Evolutionary conservation across 2,888 invertebrate genomes (phyloP).

Genomic region (Rotaria sp.): DNA sequence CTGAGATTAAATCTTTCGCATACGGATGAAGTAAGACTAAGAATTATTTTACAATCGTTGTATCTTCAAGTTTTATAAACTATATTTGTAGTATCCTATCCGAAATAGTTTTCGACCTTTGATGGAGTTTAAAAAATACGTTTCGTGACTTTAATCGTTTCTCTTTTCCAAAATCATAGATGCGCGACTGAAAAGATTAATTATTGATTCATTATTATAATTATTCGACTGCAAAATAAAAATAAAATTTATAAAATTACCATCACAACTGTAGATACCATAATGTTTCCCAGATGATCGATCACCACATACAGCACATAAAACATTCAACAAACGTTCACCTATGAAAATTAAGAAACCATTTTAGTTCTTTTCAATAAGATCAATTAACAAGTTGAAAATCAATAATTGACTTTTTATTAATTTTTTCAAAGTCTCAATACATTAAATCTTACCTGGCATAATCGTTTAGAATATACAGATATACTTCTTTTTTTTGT

Average conservation of each 20-base stretch:
- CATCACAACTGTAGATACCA: conserved; percentile 52
- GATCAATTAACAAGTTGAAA: not conserved
- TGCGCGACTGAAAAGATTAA: too few species aligned
- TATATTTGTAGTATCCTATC: too few species aligned
- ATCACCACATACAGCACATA: conserved; percentile 51
- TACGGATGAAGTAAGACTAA: too few species aligned
- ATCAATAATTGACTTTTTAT: not conserved
- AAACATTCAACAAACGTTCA: conserved; percentile 49
- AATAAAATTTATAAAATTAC: conserved; percentile 42
- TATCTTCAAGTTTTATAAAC: too few species aligned
- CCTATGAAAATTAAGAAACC: conserved; percentile 43
- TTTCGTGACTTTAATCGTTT: too few species aligned
- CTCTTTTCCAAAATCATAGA: too few species aligned
- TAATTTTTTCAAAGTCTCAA: not conserved
- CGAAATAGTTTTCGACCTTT: too few species aligned
- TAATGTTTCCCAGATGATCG: conserved; percentile 52
- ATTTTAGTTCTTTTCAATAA: not conserved
- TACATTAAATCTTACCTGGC: not conserved
- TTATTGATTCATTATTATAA: too few species aligned
- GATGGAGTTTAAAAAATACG: too few species aligned
- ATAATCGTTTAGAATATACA: not conserved
- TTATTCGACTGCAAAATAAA: too few species aligned
- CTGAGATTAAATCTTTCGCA: too few species aligned
- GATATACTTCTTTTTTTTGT: not conserved
- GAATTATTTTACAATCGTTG: too few species aligned